A percentile compares a stretch with the other conserved stretches of the same genome.
Conservation (phyloP, 2,888 invertebrate species). For the Drosophila limbata region DNA sequence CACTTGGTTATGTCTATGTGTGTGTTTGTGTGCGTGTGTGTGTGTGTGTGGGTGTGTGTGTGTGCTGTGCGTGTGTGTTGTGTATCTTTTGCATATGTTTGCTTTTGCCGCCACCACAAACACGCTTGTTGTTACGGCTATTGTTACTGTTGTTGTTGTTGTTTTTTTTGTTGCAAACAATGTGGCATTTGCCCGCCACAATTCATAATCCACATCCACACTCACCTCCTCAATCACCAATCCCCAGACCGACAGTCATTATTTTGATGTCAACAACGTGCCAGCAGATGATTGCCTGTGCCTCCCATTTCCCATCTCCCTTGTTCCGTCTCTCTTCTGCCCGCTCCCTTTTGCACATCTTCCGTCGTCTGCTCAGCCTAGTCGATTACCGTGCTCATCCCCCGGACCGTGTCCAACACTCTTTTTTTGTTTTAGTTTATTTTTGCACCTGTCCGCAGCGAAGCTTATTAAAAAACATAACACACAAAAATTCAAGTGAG, state of each 20-base stretch:
- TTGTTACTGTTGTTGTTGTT: slow-evolving; percentile 26
- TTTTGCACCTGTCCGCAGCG: slow-evolving; percentile 67
- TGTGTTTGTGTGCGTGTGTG: slow-evolving; percentile 11
- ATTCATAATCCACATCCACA: slow-evolving; percentile 11
- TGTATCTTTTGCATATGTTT: slow-evolving; percentile 64
- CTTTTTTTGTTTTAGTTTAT: slow-evolving; percentile 57
- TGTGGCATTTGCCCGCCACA: slow-evolving; percentile 44
- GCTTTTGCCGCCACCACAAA: slow-evolving; percentile 48
- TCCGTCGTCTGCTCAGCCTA: neutral
- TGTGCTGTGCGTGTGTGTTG: slow-evolving; percentile 28
- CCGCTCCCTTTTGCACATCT: too few species aligned
- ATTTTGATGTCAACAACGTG: slow-evolving; percentile 78
- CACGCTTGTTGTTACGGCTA: slow-evolving; percentile 34
- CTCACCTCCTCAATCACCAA: slow-evolving; percentile 26
- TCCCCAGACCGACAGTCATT: slow-evolving; percentile 61
- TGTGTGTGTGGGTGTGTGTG: slow-evolving; percentile 22
- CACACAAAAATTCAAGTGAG: slow-evolving; percentile 41
- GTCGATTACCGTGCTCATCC: neutral
- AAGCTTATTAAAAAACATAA: slow-evolving; percentile 68
- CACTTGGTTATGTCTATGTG: slow-evolving; percentile 34
- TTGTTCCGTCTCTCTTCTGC: neutral
- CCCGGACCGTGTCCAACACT: slow-evolving; percentile 53
- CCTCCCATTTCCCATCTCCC: neutral
- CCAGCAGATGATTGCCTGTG: slow-evolving; percentile 67
- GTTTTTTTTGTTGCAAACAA: too few species aligned